Conservation (phyloP, 2,797 vertebrate species). For the Lagorchestes hirsutus region DNA sequence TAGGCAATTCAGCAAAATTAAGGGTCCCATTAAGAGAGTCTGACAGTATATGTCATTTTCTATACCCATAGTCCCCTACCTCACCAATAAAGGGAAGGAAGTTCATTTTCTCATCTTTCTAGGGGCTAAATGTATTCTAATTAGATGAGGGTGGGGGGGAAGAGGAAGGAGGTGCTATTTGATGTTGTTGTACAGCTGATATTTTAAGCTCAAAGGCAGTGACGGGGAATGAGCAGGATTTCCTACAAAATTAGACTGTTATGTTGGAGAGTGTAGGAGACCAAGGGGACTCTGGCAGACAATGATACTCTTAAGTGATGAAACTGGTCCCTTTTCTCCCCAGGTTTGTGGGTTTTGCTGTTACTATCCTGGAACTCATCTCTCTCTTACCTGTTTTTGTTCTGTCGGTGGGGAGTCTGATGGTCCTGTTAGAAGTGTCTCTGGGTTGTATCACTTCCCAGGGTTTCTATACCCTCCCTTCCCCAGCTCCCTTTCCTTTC, state of each 20-base stretch:
- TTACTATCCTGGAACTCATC: neutral
- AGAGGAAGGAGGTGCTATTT: neutral
- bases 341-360: neutral
- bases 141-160: neutral
- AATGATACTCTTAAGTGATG: neutral
- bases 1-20: neutral
- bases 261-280: neutral
- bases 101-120: neutral
- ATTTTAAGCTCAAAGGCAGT: neutral
- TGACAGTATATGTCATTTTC: neutral
- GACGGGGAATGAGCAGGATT: neutral
- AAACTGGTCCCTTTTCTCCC: neutral
- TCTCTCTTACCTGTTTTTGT: neutral
- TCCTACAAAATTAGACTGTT: neutral
- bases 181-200: neutral
- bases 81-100: neutral
- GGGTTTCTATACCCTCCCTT: slow-evolving; percentile 50
- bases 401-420: neutral
- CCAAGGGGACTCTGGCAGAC: neutral
- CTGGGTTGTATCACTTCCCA: slow-evolving; percentile 61
- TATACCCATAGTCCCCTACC: neutral
- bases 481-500: neutral
- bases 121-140: neutral
- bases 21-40: neutral
- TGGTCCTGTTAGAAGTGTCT: slow-evolving; percentile 52